phyloP scores from a whole-genome alignment of 2,113 vertebrate species.

The Probosciger aterrimus region DNA sequence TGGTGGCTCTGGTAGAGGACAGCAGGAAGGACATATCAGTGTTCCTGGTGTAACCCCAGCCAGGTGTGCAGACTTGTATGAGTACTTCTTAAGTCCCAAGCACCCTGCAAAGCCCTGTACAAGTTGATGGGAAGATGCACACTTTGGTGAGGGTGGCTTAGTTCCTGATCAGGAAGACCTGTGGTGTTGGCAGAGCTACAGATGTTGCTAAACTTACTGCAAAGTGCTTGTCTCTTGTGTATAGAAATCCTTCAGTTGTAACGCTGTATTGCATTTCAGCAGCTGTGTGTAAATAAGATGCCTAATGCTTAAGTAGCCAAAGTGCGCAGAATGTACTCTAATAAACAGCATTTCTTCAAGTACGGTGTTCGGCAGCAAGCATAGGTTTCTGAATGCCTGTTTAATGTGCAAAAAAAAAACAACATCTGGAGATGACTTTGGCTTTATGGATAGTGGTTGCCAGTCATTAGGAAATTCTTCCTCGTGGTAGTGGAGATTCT shows the following conservation, averaged over 20 bases:
- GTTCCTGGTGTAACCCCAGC: neutral
- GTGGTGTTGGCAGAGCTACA: neutral
- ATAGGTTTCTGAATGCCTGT: neutral
- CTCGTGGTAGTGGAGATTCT: neutral
- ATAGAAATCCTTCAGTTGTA: neutral
- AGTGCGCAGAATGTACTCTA: neutral
- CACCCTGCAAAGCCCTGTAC: rapidly evolving
- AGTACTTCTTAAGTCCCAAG: neutral
- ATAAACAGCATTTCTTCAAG: neutral
- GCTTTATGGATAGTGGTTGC: neutral
- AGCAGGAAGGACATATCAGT: neutral
- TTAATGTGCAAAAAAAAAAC: neutral
- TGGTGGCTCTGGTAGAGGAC: neutral
- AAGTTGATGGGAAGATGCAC: neutral
- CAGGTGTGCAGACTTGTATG: neutral
- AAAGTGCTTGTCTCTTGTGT: neutral
- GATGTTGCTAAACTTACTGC: neutral
- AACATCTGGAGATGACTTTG: neutral
- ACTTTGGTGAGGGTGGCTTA: neutral
- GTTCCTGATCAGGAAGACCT: neutral
- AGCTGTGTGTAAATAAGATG: neutral
- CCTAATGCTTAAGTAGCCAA: neutral
- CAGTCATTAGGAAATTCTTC: neutral
- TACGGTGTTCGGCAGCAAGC: neutral
- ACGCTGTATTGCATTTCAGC: neutral